phyloP scores from a whole-genome alignment of 2,888 invertebrate genomes.

The Nineta flava region DNA sequence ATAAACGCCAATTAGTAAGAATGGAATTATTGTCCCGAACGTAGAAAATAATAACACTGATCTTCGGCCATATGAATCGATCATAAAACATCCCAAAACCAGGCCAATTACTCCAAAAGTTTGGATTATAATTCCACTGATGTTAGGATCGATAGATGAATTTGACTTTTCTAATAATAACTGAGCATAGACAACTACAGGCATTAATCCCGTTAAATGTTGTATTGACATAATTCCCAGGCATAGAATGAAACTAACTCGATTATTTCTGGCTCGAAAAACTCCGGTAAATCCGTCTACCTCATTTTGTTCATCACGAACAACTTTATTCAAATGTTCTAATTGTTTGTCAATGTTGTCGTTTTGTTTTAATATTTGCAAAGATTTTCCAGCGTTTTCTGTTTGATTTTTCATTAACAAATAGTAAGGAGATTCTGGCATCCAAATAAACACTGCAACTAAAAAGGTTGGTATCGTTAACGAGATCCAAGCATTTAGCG shows the following conservation, averaged over 20 bases:
- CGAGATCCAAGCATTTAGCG: slow-evolving; percentile 32
- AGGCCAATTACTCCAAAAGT: not conserved
- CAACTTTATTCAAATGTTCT: slow-evolving; percentile 26
- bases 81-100: not conserved
- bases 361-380: slow-evolving; percentile 37
- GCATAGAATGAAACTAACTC: slow-evolving; percentile 40
- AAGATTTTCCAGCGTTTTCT: slow-evolving; percentile 19
- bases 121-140: not conserved
- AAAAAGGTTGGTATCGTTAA: slow-evolving; percentile 36
- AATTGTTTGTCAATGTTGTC: slow-evolving; percentile 17
- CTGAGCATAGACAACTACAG: slow-evolving; percentile 37
- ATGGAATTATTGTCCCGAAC: not conserved
- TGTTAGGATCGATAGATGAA: not conserved
- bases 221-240: slow-evolving; percentile 37
- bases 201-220: slow-evolving; percentile 41
- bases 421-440: slow-evolving; percentile 32
- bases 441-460: slow-evolving; percentile 34
- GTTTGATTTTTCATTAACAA: slow-evolving; percentile 2
- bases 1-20: not conserved
- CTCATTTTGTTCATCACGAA: slow-evolving; percentile 35
- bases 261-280: slow-evolving; percentile 32
- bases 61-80: slow-evolving; percentile 1
- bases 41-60: not conserved
- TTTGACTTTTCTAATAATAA: slow-evolving; percentile 32
- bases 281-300: slow-evolving; percentile 31